Base-by-base conservation (phyloP, 2,113 vertebrate genomes). In the Polyodon spathula region DNA sequence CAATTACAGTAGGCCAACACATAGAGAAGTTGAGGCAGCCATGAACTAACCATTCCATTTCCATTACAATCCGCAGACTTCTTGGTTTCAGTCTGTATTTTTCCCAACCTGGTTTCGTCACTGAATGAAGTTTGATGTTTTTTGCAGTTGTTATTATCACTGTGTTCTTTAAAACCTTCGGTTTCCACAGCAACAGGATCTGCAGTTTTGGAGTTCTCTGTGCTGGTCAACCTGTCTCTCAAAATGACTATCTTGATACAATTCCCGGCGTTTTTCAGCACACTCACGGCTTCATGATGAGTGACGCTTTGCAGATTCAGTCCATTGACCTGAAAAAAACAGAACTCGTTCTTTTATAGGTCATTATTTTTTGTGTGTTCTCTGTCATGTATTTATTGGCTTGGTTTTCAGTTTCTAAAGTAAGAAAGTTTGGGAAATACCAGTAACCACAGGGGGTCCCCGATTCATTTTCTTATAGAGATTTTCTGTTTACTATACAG, bases 161-260 rank as follows among this genome's bases (percentile, higher is more conserved):
- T 61, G 8, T 44, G 68, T 53, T 73, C 66, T 5, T 53, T n/a
- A 11, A n/a, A 2, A 1, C 64, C 38, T 5, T 59, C 62, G 1
- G 16, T 52, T 15, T 62, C 66, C 10, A 8, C 38, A 9, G 51
- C 40, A 46, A 68, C 68, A 12, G 38, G 37, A 37, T 62, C 57
- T 0, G 63, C 54, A 0, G 6, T 48, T 39, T 50, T 48, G 11
- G 16, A 37, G 17, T 12, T 37, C 43, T 74, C 66, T 27, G 5
- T 12, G 0, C 57, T 59, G 1, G 60, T 14, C 12, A 57, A 9
- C 64, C 63, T 72, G 56, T 81, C 80, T 57, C 84, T 71, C 41
- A 87, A 62, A 4, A 88, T 78, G 66, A 76, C 81, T 68, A 89
- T 76, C 56, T 70, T 78, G 37, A 89, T 78, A 58, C 81, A 85